A percentile compares a stretch with the other conserved stretches of the same genome.
These are phyloP conservation scores for Lampris incognitus DNA, from an alignment of 2,113 vertebrate genomes.

Conservation along the genomic window DNA sequence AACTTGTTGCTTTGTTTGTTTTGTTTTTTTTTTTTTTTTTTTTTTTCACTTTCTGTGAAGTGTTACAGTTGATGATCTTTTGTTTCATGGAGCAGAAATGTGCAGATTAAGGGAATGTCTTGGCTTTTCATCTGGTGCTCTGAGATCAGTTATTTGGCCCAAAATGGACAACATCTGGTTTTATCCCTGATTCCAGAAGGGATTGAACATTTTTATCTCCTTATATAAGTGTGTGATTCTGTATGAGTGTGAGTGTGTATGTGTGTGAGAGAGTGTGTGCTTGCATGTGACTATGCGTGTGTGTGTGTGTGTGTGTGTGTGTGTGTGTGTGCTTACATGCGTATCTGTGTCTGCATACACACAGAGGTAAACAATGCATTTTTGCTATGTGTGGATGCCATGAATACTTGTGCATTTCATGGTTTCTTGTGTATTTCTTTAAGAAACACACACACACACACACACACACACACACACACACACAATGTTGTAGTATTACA, in stretches of 20 bases:
- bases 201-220: neutral
- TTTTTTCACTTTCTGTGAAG: neutral
- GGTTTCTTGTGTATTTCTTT: neutral
- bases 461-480: neutral
- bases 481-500: slow-evolving; percentile 18
- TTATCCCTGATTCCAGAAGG: neutral
- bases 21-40: too few relatives aligned
- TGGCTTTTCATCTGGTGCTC: slow-evolving; percentile 5
- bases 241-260: neutral
- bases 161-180: slow-evolving; percentile 34
- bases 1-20: too few relatives aligned
- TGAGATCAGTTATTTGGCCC: neutral
- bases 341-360: too few relatives aligned
- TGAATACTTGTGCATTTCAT: neutral
- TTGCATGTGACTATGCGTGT: too few relatives aligned
- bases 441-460: neutral
- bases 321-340: too few relatives aligned
- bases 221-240: neutral
- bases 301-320: too few relatives aligned
- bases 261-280: too few relatives aligned
- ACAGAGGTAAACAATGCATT: too few relatives aligned
- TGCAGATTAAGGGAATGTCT: neutral
- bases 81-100: neutral
- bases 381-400: too few relatives aligned
- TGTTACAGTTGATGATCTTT: neutral